Conservation (phyloP, 2,797 vertebrate species). For the Buceros bicornis region DNA sequence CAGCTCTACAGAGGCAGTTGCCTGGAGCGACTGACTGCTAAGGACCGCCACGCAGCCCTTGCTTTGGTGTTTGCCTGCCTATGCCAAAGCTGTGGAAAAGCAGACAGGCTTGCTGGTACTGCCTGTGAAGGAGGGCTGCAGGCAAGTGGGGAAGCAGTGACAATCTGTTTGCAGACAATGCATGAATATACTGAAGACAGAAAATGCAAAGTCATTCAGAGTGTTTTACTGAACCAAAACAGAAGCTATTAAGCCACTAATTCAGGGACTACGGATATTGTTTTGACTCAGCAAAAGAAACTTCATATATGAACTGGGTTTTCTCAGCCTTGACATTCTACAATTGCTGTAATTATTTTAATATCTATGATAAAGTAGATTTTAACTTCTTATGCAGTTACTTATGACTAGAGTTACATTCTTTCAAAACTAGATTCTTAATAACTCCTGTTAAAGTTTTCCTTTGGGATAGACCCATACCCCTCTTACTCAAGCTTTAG, state of each 20-base stretch:
- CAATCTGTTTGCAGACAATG: neutral
- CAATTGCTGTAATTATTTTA: neutral
- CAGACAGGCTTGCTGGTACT: neutral
- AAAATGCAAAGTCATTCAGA: neutral
- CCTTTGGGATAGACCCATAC: neutral
- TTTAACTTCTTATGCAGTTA: neutral
- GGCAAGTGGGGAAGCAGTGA: neutral
- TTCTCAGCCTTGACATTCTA: neutral
- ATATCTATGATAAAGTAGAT: neutral
- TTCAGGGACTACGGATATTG: neutral
- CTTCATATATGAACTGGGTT: neutral
- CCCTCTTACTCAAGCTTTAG: neutral
- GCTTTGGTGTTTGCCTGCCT: neutral
- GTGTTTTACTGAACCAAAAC: neutral
- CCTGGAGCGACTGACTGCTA: neutral
- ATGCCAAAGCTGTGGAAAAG: neutral
- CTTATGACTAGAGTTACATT: neutral
- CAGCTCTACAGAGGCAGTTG: neutral
- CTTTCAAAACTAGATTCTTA: neutral
- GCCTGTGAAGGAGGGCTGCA: neutral
- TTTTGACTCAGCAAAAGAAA: neutral
- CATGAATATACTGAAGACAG: neutral
- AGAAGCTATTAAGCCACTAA: neutral
- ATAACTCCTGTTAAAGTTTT: neutral
- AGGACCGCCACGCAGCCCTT: neutral